Evolutionary conservation across 2,113 vertebrate genomes (phyloP).

Genomic region (Crotalus helleri): DNA sequence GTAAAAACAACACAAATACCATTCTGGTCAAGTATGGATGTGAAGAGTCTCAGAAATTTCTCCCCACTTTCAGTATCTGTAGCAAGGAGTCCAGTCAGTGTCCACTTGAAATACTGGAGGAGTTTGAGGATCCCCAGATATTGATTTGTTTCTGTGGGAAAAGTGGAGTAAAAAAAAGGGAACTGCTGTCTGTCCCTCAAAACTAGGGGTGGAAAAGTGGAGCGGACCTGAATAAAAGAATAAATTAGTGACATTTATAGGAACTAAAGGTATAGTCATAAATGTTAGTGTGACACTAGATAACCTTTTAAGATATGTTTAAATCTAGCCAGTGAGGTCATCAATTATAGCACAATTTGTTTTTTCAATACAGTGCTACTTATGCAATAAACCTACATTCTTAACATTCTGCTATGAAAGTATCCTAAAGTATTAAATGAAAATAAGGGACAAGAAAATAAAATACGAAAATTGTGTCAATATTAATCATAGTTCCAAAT

Average conservation of each 20-base stretch:
- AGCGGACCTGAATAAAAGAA: background rate
- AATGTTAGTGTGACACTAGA: background rate
- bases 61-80: background rate
- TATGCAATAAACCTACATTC: too few species aligned
- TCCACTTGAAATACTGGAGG: background rate
- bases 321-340: too few species aligned
- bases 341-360: too few species aligned
- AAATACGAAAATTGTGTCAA: background rate
- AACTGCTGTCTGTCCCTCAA: background rate
- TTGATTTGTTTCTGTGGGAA: background rate
- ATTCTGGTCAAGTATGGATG: background rate
- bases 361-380: too few species aligned
- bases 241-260: background rate
- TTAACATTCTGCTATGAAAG: too few species aligned
- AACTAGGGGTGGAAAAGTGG: background rate
- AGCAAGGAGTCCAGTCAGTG: background rate
- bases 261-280: background rate
- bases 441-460: too few species aligned
- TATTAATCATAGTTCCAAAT: too few species aligned
- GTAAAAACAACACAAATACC: background rate
- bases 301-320: background rate
- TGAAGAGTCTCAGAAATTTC: background rate
- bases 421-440: too few species aligned
- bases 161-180: background rate
- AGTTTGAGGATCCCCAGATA: background rate